Evolutionary conservation across 2,113 vertebrate genomes (phyloP).

Genomic region (Phainopepla nitens): DNA sequence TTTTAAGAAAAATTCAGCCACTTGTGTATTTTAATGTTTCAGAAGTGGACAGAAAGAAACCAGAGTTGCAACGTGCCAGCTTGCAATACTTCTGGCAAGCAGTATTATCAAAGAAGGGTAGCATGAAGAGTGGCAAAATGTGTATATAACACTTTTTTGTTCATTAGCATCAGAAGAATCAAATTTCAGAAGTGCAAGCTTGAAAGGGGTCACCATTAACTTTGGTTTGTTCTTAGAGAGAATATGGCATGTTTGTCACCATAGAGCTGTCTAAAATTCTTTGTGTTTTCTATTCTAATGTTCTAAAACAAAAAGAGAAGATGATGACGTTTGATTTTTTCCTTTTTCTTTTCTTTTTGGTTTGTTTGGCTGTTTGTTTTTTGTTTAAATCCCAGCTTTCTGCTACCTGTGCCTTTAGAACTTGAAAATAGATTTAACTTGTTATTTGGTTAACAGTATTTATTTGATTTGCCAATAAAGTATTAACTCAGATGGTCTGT

Average conservation of each 20-base stretch:
- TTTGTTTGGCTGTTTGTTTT: neutral
- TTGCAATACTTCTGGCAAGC: neutral
- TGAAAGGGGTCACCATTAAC: neutral
- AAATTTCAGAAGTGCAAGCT: neutral
- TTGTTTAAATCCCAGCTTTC: neutral
- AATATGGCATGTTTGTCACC: neutral
- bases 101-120: neutral
- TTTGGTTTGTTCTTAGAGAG: neutral
- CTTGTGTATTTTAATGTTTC: neutral
- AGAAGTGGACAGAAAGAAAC: neutral
- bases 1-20: neutral
- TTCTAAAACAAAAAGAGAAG: neutral
- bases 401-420: neutral
- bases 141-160: neutral
- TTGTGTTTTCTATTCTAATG: neutral
- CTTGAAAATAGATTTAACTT: neutral
- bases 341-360: too few species aligned
- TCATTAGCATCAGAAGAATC: neutral
- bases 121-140: neutral
- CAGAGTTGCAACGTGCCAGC: neutral
- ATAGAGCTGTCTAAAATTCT: neutral
- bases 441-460: neutral
- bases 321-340: accelerated
- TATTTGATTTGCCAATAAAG: neutral
- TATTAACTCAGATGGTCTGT: neutral